These are phyloP conservation scores for Melanostoma mellinum DNA, from an alignment of 2,888 invertebrate species.

Conservation along the genomic window DNA sequence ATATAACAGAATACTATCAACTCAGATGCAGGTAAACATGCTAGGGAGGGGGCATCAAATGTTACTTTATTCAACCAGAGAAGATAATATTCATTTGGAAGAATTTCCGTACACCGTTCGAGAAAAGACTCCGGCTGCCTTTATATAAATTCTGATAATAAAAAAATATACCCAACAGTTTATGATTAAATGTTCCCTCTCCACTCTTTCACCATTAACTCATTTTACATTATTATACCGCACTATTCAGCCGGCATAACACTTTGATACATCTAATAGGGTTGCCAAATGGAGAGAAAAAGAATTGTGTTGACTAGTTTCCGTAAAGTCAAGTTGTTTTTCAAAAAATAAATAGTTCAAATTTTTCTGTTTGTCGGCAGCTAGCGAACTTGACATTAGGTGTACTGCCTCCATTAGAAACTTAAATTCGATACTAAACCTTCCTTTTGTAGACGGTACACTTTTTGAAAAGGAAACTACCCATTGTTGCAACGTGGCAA, in stretches of 20 bases:
- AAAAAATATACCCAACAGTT: slow-evolving; percentile 71
- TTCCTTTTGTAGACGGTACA: too few species aligned
- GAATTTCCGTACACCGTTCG: slow-evolving; percentile 65
- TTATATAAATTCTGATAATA: slow-evolving; percentile 72
- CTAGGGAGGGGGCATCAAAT: too few species aligned
- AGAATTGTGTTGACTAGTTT: not conserved
- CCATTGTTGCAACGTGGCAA: slow-evolving; percentile 2
- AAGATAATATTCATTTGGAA: slow-evolving; percentile 72
- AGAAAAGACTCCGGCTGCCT: slow-evolving; percentile 62
- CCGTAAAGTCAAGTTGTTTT: too few species aligned
- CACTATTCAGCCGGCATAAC: slow-evolving; percentile 66
- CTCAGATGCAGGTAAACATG: slow-evolving; percentile 58
- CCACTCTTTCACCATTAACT: slow-evolving; percentile 19
- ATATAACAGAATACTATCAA: slow-evolving; percentile 70
- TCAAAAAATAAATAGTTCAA: too few species aligned
- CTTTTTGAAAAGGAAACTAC: too few species aligned
- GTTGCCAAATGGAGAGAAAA: slow-evolving; percentile 2
- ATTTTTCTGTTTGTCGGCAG: too few species aligned
- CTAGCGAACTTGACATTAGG: too few species aligned
- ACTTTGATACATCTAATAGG: slow-evolving; percentile 24
- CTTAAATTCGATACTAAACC: too few species aligned
- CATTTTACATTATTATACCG: slow-evolving; percentile 71
- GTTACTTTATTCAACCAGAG: slow-evolving; percentile 68
- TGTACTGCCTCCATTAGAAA: too few species aligned
- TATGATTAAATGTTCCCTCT: slow-evolving; percentile 67